A percentile compares a stretch with the other conserved stretches of the same genome.
phyloP scores from a whole-genome alignment of 1,140 invertebrate genomes.

The Drosophila ogumai region DNA sequence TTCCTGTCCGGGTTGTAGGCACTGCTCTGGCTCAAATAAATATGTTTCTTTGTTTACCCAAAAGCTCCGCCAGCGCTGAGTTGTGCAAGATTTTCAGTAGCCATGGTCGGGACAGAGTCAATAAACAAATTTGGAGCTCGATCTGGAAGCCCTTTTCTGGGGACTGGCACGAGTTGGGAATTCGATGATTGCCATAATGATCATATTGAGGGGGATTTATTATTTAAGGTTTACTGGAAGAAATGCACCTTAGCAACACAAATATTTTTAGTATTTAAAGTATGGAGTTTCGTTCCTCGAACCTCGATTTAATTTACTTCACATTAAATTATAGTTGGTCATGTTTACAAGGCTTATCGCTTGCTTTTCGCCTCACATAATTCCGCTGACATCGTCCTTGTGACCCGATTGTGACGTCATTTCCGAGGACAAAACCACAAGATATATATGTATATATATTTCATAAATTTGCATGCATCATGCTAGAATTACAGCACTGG shows the following conservation, averaged over 20 bases:
- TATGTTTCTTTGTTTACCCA: constrained; percentile 63
- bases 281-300: not conserved
- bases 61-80: constrained; percentile 31
- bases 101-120: constrained; percentile 26
- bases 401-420: constrained; percentile 30
- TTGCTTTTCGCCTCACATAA: constrained; percentile 44
- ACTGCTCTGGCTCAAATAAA: constrained; percentile 52
- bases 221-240: not conserved
- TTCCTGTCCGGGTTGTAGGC: constrained; percentile 9
- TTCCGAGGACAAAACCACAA: constrained; percentile 52
- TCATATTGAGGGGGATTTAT: not conserved
- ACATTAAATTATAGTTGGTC: not conserved
- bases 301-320: not conserved
- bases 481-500: constrained; percentile 59
- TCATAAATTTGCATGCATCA: constrained; percentile 66
- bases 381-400: constrained; percentile 15
- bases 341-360: constrained; percentile 28
- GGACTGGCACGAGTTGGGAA: constrained; percentile 43
- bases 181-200: constrained; percentile 4
- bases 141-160: not conserved
- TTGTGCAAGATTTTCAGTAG: constrained; percentile 43
- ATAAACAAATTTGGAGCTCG: constrained; percentile 49
- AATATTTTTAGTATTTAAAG: not conserved
- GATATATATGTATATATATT: constrained; percentile 24
- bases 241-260: not conserved